phyloP scores from a whole-genome alignment of 2,113 vertebrate genomes.

The Ictidomys tridecemlineatus region DNA sequence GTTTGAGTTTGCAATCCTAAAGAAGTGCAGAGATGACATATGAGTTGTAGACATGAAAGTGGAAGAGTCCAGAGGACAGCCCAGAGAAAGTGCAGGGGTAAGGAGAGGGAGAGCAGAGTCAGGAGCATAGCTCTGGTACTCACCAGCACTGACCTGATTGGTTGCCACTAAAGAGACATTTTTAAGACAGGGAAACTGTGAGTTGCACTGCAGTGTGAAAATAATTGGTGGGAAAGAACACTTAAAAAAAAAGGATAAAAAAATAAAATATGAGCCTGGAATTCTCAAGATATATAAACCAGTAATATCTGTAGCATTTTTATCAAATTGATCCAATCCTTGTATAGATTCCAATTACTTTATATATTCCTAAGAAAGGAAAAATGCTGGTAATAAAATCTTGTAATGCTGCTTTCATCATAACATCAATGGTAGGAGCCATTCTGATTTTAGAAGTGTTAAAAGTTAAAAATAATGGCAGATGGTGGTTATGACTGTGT shows the following conservation, averaged over 20 bases:
- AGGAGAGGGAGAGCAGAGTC: neutral
- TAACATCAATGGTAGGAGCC: neutral
- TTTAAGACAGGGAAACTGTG: neutral
- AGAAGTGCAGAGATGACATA: neutral
- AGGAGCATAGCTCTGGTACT: neutral
- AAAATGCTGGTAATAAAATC: neutral
- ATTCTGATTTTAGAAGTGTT: neutral
- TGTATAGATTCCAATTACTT: neutral
- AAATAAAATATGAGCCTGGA: neutral
- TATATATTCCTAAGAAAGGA: neutral
- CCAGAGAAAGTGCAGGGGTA: neutral
- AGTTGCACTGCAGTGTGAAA: neutral
- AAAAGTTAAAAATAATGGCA: neutral
- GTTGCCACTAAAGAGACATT: neutral
- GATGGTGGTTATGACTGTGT: neutral
- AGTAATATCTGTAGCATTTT: neutral
- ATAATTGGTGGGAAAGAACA: neutral
- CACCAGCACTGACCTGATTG: neutral
- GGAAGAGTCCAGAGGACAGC: rapidly evolving
- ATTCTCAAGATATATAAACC: neutral
- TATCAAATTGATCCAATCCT: neutral
- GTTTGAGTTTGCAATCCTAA: neutral
- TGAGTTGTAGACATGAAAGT: neutral
- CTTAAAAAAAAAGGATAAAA: neutral
- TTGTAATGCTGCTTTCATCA: neutral